Evolutionary conservation across 2,888 invertebrate species (phyloP).

Genomic region (Cryptocephalus moraei): DNA sequence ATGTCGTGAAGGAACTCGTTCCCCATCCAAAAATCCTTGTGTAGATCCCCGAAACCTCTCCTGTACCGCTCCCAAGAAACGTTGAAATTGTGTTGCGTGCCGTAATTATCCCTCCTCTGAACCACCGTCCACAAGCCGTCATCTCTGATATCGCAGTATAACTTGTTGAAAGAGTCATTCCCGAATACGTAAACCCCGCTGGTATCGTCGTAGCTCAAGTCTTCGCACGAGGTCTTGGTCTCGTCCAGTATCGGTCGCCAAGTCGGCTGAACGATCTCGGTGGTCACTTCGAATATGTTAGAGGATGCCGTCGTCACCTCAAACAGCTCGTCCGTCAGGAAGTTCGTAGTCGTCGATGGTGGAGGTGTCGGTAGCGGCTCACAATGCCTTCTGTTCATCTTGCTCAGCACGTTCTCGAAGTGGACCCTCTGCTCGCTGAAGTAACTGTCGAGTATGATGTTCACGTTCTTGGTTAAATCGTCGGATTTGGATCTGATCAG

Average conservation of each 20-base stretch:
- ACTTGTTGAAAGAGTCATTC: constrained; percentile 31
- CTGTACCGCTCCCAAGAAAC: constrained; percentile 47
- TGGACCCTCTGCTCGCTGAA: constrained; percentile 13
- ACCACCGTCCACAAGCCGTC: constrained; percentile 47
- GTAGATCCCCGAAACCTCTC: constrained; percentile 45
- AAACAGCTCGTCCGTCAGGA: neutral
- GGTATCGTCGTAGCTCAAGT: constrained; percentile 28
- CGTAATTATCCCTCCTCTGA: constrained; percentile 37
- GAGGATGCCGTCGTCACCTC: neutral
- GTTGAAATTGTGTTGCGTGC: constrained; percentile 42
- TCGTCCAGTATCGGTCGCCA: constrained; percentile 9
- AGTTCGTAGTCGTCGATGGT: neutral
- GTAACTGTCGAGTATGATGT: constrained; percentile 10
- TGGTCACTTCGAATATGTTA: neutral
- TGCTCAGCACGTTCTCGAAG: constrained; percentile 8
- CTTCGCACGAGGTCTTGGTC: constrained; percentile 35
- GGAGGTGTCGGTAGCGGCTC: neutral
- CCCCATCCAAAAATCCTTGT: constrained; percentile 49
- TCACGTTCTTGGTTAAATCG: constrained; percentile 7
- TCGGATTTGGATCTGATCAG: neutral
- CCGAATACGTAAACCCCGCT: constrained; percentile 38
- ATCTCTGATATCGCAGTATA: constrained; percentile 41
- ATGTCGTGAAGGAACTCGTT: constrained; percentile 45
- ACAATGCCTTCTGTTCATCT: constrained; percentile 3
- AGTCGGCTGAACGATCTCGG: constrained; percentile 1